A percentile compares a stretch with the other conserved stretches of the same genome.
Evolutionary conservation across 2,113 vertebrate genomes (phyloP).

Genomic region (Leucopternis melanops): DNA sequence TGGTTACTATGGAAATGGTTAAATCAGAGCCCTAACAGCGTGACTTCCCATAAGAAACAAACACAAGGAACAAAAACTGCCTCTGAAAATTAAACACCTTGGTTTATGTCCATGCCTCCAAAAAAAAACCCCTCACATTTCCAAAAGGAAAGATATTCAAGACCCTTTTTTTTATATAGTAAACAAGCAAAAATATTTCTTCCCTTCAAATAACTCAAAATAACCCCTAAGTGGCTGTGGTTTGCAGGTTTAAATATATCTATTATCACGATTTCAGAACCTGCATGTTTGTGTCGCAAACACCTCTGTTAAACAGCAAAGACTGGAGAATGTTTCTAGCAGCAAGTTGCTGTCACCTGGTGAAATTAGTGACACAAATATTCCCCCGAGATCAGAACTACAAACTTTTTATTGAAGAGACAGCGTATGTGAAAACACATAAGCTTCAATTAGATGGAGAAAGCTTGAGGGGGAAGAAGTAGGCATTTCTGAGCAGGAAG

Average conservation of each 20-base stretch:
- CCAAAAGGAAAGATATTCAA: background rate
- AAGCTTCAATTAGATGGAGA: background rate
- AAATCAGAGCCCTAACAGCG: background rate
- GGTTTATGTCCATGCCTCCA: background rate
- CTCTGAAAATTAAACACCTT: background rate
- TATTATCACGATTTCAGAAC: background rate
- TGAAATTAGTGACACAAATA: background rate
- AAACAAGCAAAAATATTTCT: background rate
- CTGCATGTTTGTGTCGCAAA: rapidly evolving
- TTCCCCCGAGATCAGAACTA: background rate
- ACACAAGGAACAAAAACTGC: background rate
- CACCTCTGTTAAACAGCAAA: background rate
- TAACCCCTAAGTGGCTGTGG: background rate
- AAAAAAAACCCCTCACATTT: background rate
- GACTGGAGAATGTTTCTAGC: background rate
- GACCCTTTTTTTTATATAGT: background rate
- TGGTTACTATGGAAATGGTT: conserved; percentile 22
- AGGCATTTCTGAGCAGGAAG: background rate
- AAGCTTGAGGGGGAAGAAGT: background rate
- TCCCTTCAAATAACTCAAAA: background rate
- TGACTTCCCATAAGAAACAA: background rate
- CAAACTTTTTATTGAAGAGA: background rate
- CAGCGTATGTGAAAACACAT: rapidly evolving
- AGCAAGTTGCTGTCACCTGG: background rate
- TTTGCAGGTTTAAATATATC: background rate